Evolutionary conservation across 30 jellyfish, hydroid and myxozoan genomes (phyloP), one percentile per base, ranked within the genome.

Genomic region (Pseudorhiza aurosa): DNA sequence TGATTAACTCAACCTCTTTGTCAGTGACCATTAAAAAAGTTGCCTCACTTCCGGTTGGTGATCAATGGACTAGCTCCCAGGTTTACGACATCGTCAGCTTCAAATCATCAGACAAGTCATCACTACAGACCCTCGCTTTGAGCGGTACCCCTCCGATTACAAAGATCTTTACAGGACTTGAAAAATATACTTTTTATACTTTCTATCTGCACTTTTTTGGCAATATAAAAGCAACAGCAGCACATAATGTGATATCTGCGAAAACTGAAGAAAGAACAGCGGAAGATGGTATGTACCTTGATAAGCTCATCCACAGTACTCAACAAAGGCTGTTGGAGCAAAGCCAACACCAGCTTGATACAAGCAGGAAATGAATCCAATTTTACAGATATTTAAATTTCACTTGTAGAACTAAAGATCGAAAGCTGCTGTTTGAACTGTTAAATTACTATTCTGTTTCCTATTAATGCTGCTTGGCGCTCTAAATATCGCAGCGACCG

Each of bases 131-230:
- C 36, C 15, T 73, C 37, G 37, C 91, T 12, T 42, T 80, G 12
- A 63, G 35, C 58, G 91, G 91, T 0, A 14, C 68, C 0, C 72
- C 51, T 33, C 83, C 91, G 4, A 26, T 47, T 11, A 12, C 56
- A 8, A 60, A n/a, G 33, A 27, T 29, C 4, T 14, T 57, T 9
- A 53, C 77, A 11, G 80, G 72, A 17, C 72, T 80, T 10, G n/a
- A 44, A 15, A 49, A 46, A 59, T 80, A 47, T 56, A 50, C 91
- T 8, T 70, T 31, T 26, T 80, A 80, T 49, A n/a, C 14, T 15
- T 7, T 80, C 35, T 80, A 80, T 53, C n/a, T 70, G 30, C 80
- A 53, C 26, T 80, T 46, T 51, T 80, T 27, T 50, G 91, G 91
- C n/a, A 27, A 29, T 11, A 35, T 64, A 1, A 24, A 51, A 24